Evolutionary conservation across 1,140 invertebrate genomes (phyloP).

Genomic region (Eriocheir sinensis): DNA sequence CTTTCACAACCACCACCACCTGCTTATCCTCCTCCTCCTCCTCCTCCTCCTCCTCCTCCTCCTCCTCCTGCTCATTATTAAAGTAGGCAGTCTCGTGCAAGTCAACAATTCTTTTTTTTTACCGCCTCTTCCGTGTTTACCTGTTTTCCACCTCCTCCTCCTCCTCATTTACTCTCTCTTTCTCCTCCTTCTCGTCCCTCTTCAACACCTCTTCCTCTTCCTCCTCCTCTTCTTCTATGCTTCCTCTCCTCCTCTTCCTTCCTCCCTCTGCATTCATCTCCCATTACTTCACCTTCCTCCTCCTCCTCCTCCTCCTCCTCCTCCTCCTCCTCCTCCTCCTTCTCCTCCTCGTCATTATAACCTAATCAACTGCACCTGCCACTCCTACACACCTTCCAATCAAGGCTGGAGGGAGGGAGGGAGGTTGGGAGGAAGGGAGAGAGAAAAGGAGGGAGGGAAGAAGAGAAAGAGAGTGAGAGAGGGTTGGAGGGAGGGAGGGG

Average conservation of each 20-base stretch:
- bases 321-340: background rate
- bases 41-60: background rate
- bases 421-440: too few species aligned
- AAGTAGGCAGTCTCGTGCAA: too few species aligned
- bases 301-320: background rate
- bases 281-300: background rate
- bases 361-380: background rate
- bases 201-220: background rate
- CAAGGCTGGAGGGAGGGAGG: too few species aligned
- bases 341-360: too few species aligned
- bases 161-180: background rate
- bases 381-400: background rate
- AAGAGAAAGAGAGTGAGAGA: too few species aligned
- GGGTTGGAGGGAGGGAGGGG: too few species aligned
- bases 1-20: background rate
- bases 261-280: background rate
- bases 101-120: background rate
- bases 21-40: background rate
- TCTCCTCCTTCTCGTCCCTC: background rate
- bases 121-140: background rate
- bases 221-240: background rate
- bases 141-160: background rate
- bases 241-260: background rate
- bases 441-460: too few species aligned
- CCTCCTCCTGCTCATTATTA: too few species aligned